Percentiles rank a stretch among this genome's conserved stretches.
phyloP scores from a whole-genome alignment of 2,888 invertebrate species.

The Ophion slaviceki region DNA sequence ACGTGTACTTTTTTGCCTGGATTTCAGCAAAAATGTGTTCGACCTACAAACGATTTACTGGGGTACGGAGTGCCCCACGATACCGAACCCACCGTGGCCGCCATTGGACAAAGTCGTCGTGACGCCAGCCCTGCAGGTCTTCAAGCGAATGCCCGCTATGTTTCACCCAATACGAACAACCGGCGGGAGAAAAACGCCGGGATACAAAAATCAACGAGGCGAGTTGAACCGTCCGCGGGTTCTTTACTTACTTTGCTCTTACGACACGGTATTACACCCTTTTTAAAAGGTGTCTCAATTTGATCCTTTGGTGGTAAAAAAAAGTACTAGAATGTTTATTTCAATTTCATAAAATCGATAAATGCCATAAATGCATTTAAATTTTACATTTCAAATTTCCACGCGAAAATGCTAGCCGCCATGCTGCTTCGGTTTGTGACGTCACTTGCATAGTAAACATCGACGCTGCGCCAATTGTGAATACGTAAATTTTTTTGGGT shows the following conservation, averaged over 20 bases:
- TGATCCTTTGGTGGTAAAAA: too few relatives aligned
- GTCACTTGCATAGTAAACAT: too few relatives aligned
- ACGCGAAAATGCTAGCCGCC: too few relatives aligned
- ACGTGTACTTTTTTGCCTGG: background rate
- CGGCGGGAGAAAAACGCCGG: background rate
- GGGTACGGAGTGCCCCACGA: conserved; percentile 63
- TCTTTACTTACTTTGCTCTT: background rate
- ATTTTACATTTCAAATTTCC: too few relatives aligned
- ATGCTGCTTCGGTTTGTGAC: too few relatives aligned
- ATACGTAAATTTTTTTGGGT: too few relatives aligned
- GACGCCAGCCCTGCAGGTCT: conserved; percentile 68
- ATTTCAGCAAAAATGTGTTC: conserved; percentile 72
- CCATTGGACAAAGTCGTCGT: conserved; percentile 72
- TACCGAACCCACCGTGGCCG: conserved; percentile 73
- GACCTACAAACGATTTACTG: conserved; percentile 71
- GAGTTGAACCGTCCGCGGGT: background rate
- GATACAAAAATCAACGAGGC: conserved; percentile 27
- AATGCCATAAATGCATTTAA: too few relatives aligned
- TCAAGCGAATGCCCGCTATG: conserved; percentile 75
- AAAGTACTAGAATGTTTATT: too few relatives aligned
- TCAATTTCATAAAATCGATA: too few relatives aligned
- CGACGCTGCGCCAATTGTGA: too few relatives aligned
- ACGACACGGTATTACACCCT: too few relatives aligned
- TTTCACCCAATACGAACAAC: conserved; percentile 61
- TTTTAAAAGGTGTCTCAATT: too few relatives aligned